A percentile compares a stretch with the other conserved stretches of the same genome.
These are phyloP conservation scores for Fragum whitleyi DNA, from an alignment of 2,888 invertebrate genomes.

Conservation along the genomic window DNA sequence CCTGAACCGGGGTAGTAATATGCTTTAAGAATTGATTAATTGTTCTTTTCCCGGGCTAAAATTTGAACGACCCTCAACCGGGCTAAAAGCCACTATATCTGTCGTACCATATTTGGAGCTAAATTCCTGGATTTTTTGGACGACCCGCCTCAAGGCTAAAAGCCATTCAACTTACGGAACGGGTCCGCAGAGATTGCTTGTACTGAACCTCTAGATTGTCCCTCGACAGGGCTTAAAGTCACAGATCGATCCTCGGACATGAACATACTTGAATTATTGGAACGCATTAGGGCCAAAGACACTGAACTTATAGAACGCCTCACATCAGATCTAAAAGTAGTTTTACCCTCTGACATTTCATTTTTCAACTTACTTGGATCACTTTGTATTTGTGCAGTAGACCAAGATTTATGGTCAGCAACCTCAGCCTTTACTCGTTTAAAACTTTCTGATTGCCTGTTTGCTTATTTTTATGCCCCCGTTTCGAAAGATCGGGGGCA, in stretches of 20 bases:
- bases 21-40: background rate
- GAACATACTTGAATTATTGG: background rate
- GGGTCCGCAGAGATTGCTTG: no score
- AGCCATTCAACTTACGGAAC: no score
- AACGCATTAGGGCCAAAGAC: no score
- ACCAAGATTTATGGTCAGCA: background rate
- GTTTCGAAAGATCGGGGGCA: no score
- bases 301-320: no score
- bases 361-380: background rate
- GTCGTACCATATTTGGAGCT: background rate
- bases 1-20: background rate
- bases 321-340: background rate
- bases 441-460: constrained; percentile 14
- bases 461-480: no score
- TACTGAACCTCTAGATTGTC: background rate
- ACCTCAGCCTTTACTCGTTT: constrained; percentile 23
- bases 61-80: background rate
- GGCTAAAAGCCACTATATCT: background rate
- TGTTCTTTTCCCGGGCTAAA: background rate
- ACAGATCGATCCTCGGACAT: background rate
- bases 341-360: background rate
- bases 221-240: background rate
- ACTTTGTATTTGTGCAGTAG: background rate
- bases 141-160: background rate
- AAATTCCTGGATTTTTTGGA: background rate